Evolutionary conservation across 1,140 invertebrate species (phyloP), one percentile per base, ranked within the genome.

Genomic region (Amyelois transitella): DNA sequence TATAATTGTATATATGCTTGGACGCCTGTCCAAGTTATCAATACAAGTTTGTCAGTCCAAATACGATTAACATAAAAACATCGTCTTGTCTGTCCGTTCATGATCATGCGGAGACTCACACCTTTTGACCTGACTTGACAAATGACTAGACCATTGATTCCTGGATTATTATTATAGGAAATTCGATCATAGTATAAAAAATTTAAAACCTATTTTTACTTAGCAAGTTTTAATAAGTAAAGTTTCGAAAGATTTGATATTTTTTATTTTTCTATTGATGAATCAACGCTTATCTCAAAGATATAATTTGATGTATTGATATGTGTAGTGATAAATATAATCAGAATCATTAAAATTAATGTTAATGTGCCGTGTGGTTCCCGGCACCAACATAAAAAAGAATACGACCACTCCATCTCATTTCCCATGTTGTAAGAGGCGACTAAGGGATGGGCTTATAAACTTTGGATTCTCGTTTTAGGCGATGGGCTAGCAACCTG

Each of bases 71-170:
- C 68, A 66, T 66, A 71, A 62, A 18, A 61, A 71, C 64, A 77
- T 77, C 67, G 66, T 66, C 60, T 58, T 58, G 65, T 75, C 61
- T 49, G 60, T 71, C 51, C 55, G 66, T 75, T 75, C 72, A 77
- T 77, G 72, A 75, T 65, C 64, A 68, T 56, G 65, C 71, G 66
- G 70, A 69, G 68, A 63, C 72, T 75, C 70, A 62, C 64, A 68
- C 66, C 67, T 72, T 71, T 66, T 72, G 76, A 76, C 73, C 76
- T 53, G 20, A 44, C 60, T 66, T 75, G 72, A 79, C 73, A 73
- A 75, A 76, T 76, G 72, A 70, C 66, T 68, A 57, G 18, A 20
- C 12, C 19, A 21, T 12, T 14, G 12, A 14, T 14, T 12, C 17
- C 32, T 38, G 17, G 8, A n/a, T 14, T n/a, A 5, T 28, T 1